These are phyloP conservation scores for Drosophila lacicola DNA, from an alignment of 2,888 invertebrate genomes.

Conservation along the genomic window DNA sequence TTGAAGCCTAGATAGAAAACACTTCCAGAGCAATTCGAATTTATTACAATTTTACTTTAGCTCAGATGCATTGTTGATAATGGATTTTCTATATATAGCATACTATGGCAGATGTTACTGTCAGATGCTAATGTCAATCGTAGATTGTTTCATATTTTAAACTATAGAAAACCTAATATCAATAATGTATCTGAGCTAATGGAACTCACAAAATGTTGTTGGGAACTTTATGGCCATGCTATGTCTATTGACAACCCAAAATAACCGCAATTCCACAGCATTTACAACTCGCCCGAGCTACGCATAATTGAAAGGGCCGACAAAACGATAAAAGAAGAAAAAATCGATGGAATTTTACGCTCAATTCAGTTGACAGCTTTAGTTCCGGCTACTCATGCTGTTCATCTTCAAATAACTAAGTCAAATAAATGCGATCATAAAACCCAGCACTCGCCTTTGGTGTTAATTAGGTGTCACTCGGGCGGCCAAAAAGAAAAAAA, in stretches of 20 bases:
- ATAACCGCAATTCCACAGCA: constrained; percentile 49
- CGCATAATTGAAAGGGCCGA: constrained; percentile 26
- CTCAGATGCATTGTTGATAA: too few relatives aligned
- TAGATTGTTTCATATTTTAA: neutral
- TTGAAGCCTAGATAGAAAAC: too few relatives aligned
- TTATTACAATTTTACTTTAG: too few relatives aligned
- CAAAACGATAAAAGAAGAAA: neutral
- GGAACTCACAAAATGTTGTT: neutral
- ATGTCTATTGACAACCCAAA: constrained; percentile 15
- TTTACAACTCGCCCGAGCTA: constrained; percentile 39
- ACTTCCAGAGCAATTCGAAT: too few relatives aligned
- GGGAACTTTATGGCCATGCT: constrained; percentile 13
- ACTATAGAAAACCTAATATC: neutral
- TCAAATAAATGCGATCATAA: constrained; percentile 70
- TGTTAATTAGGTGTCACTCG: constrained; percentile 65
- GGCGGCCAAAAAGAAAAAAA: constrained; percentile 10
- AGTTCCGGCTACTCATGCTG: constrained; percentile 77
- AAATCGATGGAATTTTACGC: constrained; percentile 19
- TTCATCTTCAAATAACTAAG: constrained; percentile 60
- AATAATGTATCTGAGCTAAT: constrained; percentile 5
- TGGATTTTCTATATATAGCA: too few relatives aligned
- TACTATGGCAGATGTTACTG: too few relatives aligned
- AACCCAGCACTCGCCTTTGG: constrained; percentile 39
- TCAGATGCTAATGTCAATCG: too few relatives aligned
- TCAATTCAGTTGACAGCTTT: constrained; percentile 37